phyloP scores from a whole-genome alignment of 2,888 invertebrate genomes.

The Odontothrips loti region DNA sequence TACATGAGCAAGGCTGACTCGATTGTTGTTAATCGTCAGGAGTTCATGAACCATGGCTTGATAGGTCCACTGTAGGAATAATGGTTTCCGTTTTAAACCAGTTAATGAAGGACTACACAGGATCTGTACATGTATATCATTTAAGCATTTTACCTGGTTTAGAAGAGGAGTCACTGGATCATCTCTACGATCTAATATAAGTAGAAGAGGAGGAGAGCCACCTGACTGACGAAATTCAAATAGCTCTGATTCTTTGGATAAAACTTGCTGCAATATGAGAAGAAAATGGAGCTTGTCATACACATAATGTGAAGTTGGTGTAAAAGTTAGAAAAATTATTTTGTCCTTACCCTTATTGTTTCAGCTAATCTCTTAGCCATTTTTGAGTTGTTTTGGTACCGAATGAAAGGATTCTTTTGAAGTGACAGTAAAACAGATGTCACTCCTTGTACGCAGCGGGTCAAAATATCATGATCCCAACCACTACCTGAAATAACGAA shows the following conservation, averaged over 20 bases:
- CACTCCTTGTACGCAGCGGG: slow-evolving; percentile 79
- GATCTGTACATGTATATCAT: not conserved
- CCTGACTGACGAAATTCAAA: slow-evolving; percentile 74
- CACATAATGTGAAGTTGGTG: not conserved
- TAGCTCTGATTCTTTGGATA: slow-evolving; percentile 80
- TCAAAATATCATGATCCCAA: slow-evolving; percentile 75
- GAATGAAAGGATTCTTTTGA: slow-evolving; percentile 83
- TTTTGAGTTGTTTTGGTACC: slow-evolving; percentile 83
- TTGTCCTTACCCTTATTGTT: slow-evolving; percentile 57
- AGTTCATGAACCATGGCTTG: slow-evolving; percentile 99
- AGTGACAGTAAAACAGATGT: slow-evolving; percentile 80
- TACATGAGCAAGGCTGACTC: slow-evolving; percentile 82
- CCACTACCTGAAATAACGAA: slow-evolving; percentile 51
- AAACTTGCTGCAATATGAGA: slow-evolving; percentile 57
- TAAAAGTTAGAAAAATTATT: not conserved
- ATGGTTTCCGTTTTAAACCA: not conserved
- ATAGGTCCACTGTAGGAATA: slow-evolving; percentile 84
- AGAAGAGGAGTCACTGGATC: slow-evolving; percentile 95
- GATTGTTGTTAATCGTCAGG: slow-evolving; percentile 85
- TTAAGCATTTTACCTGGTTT: slow-evolving; percentile 59
- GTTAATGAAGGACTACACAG: slow-evolving; percentile 5
- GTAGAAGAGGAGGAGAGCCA: slow-evolving; percentile 68
- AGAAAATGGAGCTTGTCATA: not conserved
- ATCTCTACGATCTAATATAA: slow-evolving; percentile 88
- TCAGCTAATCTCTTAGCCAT: slow-evolving; percentile 81